Evolutionary conservation across 1,140 invertebrate genomes (phyloP), one percentile per base, ranked within the genome.

Genomic region (Maniola jurtina): DNA sequence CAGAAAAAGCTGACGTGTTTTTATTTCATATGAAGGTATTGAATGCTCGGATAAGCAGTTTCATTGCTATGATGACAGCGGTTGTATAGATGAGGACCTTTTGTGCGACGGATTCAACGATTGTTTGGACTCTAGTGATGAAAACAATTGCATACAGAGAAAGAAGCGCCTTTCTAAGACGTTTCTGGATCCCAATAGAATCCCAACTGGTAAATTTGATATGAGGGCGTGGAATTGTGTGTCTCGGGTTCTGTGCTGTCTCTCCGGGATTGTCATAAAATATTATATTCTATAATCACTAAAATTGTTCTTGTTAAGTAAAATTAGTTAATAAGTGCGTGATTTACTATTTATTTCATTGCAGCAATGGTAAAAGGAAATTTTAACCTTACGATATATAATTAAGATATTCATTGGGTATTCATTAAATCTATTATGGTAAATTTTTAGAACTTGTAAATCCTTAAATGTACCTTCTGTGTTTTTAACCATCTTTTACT

Each of bases 91-190:
- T 47, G 73, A 78, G 25, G 68, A 73, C 16, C 72, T 77, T 42
- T 85, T 93, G 73, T 97, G 96, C 91, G 95, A 96, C 77, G 92
- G 92, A 66, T 91, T 92, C 79, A 83, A 90, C 73, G 94, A 96
- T 83, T 96, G 95, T 91, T 83, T 80, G 71, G 95, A 96, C 84
- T 88, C 92, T 77, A 95, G 94, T 61, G 95, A 96, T 86, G 95
- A 96, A 87, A 92, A 92, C 73, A 92, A 93, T 84, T 96, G 95
- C 84, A 72, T 85, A 35, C 65, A 62, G 81, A 86, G 70, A 77
- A 77, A 78, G 50, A 78, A 80, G 58, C 76, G 78, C 35, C 66
- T 73, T 60, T 71, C 73, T 47, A 68, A 72, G 48, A 62, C 61
- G 52, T 66, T 58, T 38, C 61, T 69, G 68, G 75, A 80, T 55